These are phyloP conservation scores for Amitus sp. DNA, from an alignment of 2,888 invertebrate species.

Conservation along the genomic window DNA sequence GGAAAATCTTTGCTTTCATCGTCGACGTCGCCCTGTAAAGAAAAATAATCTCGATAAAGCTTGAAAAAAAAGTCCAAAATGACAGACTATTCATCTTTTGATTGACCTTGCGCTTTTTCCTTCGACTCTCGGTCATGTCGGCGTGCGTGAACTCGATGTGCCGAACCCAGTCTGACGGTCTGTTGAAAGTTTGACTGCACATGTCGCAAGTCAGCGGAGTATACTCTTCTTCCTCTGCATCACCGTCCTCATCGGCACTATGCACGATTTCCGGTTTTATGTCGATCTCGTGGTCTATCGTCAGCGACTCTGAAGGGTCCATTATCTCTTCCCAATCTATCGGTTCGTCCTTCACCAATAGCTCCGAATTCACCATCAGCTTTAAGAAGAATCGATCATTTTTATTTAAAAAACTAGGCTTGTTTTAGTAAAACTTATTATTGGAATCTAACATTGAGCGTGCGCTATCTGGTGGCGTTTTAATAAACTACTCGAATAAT, in stretches of 20 bases:
- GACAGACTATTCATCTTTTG: too few species aligned
- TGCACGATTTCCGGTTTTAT: slow-evolving; percentile 71
- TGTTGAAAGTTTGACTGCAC: slow-evolving; percentile 84
- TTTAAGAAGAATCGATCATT: slow-evolving; percentile 39
- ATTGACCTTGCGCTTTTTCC: slow-evolving; percentile 61
- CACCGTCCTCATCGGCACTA: slow-evolving; percentile 66
- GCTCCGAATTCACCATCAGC: slow-evolving; percentile 60
- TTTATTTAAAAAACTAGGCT: too few species aligned
- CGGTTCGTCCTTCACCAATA: slow-evolving; percentile 72
- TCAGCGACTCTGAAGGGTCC: slow-evolving; percentile 74
- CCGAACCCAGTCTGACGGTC: slow-evolving; percentile 84
- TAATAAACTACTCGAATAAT: too few species aligned
- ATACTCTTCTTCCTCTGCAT: slow-evolving; percentile 72
- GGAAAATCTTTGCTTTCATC: slow-evolving; percentile 76
- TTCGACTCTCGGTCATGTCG: slow-evolving; percentile 68
- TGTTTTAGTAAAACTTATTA: too few species aligned
- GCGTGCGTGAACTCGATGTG: slow-evolving; percentile 83
- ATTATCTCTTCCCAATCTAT: slow-evolving; percentile 79
- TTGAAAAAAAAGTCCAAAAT: too few species aligned
- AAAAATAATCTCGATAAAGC: too few species aligned
- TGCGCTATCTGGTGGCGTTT: too few species aligned
- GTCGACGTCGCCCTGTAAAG: slow-evolving; percentile 72
- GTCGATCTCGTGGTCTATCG: slow-evolving; percentile 75
- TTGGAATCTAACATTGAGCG: too few species aligned
- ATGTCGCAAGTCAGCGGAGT: slow-evolving; percentile 84